Percentiles rank a stretch among this genome's conserved stretches.
phyloP scores from a whole-genome alignment of 2,113 vertebrate genomes.

The Xenopus borealis region DNA sequence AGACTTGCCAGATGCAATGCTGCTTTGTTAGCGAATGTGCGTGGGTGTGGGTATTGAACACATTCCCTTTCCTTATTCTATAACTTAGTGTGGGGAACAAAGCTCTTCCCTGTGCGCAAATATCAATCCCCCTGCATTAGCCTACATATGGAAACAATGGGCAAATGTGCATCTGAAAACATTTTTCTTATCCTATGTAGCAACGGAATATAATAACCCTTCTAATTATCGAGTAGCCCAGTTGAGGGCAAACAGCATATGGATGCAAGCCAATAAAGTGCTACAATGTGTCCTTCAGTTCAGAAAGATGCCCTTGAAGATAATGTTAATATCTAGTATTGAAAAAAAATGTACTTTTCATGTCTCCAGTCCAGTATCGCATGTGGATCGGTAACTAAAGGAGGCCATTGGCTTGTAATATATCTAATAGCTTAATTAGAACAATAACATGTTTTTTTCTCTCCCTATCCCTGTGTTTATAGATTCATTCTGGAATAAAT shows the following conservation, averaged over 20 bases:
- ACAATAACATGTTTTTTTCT: too few species aligned
- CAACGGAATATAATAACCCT: neutral
- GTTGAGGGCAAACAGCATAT: slow-evolving; percentile 25
- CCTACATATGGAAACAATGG: neutral
- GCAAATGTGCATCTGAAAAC: neutral
- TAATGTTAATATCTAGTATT: slow-evolving; percentile 10
- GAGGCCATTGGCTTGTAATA: too few species aligned
- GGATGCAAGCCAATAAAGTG: slow-evolving; percentile 11
- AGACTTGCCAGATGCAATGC: slow-evolving; percentile 16
- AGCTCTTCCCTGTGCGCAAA: slow-evolving; percentile 53
- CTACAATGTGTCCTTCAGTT: slow-evolving; percentile 30
- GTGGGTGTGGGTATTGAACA: slow-evolving; percentile 88
- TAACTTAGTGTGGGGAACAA: slow-evolving; percentile 70
- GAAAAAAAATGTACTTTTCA: neutral
- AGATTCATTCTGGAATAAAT: too few species aligned
- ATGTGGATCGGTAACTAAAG: too few species aligned
- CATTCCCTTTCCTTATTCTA: slow-evolving; percentile 52
- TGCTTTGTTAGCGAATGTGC: slow-evolving; percentile 81
- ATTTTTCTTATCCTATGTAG: neutral
- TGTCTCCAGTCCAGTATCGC: too few species aligned
- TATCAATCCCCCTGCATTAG: slow-evolving; percentile 2
- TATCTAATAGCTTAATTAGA: too few species aligned
- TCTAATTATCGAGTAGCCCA: slow-evolving; percentile 20
- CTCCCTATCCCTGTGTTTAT: too few species aligned
- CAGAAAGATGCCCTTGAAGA: slow-evolving; percentile 28